Base-by-base conservation (phyloP, 2,113 vertebrate species). In the Syngnathoides biaculeatus region DNA sequence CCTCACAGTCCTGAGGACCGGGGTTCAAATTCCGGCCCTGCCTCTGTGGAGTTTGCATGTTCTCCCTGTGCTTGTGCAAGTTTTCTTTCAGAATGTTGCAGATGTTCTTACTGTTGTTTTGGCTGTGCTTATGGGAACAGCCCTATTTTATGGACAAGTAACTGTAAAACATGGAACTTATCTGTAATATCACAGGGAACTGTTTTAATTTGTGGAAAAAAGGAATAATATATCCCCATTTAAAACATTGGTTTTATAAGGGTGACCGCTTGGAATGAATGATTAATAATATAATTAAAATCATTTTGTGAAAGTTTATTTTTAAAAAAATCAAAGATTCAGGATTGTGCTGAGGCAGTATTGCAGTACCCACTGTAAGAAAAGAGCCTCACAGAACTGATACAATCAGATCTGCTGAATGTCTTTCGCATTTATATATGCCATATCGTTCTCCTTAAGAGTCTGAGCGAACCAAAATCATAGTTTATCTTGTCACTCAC, bases 401-500 rank as follows among this genome's bases (percentile, higher is more conserved):
- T 68, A 42, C 22, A 27, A 39, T 69, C 52, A 42, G 8, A 50
- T 55, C 15, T 30, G 7, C n/a, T 35, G 62, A 14, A 9, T 68
- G 45, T 67, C 64, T 71, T 71, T 4, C 53, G 40, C 68, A 40
- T 53, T 67, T 17, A 52, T 72, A 69, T 67, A 24, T 30, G 20
- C 19, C 24, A 26, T 66, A 40, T 64, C 39, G 71, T 20, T 68
- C 22, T 17, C 52, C 11, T 77, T 65, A 73, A 47, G 15, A 26
- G 22, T 55, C 17, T 1, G 22, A 55, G 52, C n/a, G 24, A 52
- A n/a, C 48, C n/a, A 9, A 55, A 55, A 55, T 15, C 12, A 12
- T 24, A 57, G 55, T 57, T 57, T 14, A 30, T 27, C 12, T 26
- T 22, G 39, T 77, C 69, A 84, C 69, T 67, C 53, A 66, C 48